Conservation (phyloP, 2,113 vertebrate species). For the Grallaria varia region DNA sequence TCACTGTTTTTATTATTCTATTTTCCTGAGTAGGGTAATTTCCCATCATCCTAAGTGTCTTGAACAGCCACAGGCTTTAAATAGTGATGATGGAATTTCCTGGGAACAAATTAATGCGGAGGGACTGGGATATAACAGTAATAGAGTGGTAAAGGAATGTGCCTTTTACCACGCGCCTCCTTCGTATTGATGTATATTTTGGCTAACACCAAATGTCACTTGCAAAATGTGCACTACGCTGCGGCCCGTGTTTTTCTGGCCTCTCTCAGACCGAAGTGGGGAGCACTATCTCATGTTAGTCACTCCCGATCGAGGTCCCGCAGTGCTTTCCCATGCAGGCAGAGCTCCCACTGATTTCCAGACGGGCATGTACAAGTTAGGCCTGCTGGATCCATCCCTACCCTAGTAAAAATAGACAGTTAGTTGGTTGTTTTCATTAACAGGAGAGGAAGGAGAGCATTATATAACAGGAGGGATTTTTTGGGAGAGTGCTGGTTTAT, state of each 20-base stretch:
- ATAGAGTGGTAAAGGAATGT: constrained; percentile 11
- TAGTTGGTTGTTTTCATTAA: constrained; percentile 39
- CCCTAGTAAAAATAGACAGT: constrained; percentile 35
- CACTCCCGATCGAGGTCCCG: neutral
- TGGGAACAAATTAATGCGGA: constrained; percentile 46
- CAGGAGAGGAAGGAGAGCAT: constrained; percentile 31
- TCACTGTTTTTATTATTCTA: constrained; percentile 9
- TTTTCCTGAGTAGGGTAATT: constrained; percentile 28
- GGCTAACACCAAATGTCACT: constrained; percentile 20
- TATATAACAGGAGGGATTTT: constrained; percentile 25
- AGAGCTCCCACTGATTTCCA: constrained; percentile 17
- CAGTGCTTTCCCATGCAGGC: neutral
- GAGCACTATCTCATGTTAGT: neutral
- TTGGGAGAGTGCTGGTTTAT: neutral
- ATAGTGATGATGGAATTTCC: constrained; percentile 55
- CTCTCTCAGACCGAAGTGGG: neutral
- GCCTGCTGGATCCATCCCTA: neutral
- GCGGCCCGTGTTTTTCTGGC: neutral
- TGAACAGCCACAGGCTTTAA: constrained; percentile 16
- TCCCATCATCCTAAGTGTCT: constrained; percentile 14
- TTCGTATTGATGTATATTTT: neutral
- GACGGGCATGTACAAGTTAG: neutral
- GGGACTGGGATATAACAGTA: constrained; percentile 18
- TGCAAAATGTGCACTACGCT: neutral
- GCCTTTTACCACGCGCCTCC: neutral